Evolutionary conservation across 2,797 vertebrate genomes (phyloP).

Genomic region (Oryzias sinensis): DNA sequence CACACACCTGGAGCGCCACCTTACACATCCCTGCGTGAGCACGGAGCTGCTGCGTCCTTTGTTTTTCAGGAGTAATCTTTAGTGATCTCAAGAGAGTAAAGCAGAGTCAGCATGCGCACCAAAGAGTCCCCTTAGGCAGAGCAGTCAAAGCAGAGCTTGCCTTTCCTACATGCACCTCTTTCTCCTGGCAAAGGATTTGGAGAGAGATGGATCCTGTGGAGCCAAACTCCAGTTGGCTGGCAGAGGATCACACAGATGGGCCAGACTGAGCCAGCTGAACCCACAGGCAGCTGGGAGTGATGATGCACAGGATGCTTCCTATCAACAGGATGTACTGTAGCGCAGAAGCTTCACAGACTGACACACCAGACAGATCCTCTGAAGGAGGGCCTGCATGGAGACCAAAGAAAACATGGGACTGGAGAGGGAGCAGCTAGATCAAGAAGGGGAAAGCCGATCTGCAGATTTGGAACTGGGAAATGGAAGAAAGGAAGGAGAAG

Average conservation of each 20-base stretch:
- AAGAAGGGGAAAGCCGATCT: slow-evolving; percentile 39
- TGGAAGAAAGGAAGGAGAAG: slow-evolving; percentile 13
- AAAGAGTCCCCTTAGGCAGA: slow-evolving; percentile 38
- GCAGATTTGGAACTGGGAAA: slow-evolving; percentile 25
- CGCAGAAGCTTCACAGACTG: slow-evolving; percentile 69
- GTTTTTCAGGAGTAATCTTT: slow-evolving; percentile 29
- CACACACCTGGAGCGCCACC: slow-evolving; percentile 56
- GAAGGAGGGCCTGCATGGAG: slow-evolving; percentile 52
- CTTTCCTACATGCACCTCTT: slow-evolving; percentile 49
- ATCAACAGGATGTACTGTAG: slow-evolving; percentile 74
- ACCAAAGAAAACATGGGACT: slow-evolving; percentile 37
- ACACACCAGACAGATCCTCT: slow-evolving; percentile 62
- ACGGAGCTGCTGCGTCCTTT: slow-evolving; percentile 29
- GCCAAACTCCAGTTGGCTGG: slow-evolving; percentile 78
- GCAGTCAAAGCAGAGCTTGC: slow-evolving; percentile 42
- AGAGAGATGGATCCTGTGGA: slow-evolving; percentile 60
- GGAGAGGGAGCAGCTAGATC: slow-evolving; percentile 33
- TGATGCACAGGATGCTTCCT: slow-evolving; percentile 77
- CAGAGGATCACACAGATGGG: slow-evolving; percentile 81
- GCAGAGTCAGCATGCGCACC: slow-evolving; percentile 17
- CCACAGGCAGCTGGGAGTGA: slow-evolving; percentile 77
- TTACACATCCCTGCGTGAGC: slow-evolving; percentile 39
- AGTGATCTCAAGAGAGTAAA: slow-evolving; percentile 34
- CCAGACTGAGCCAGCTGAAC: slow-evolving; percentile 75
- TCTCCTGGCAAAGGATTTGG: slow-evolving; percentile 71